Percentiles rank a stretch among this genome's conserved stretches.
Conservation (phyloP, 2,888 invertebrate genomes). For the Brenthis ino region DNA sequence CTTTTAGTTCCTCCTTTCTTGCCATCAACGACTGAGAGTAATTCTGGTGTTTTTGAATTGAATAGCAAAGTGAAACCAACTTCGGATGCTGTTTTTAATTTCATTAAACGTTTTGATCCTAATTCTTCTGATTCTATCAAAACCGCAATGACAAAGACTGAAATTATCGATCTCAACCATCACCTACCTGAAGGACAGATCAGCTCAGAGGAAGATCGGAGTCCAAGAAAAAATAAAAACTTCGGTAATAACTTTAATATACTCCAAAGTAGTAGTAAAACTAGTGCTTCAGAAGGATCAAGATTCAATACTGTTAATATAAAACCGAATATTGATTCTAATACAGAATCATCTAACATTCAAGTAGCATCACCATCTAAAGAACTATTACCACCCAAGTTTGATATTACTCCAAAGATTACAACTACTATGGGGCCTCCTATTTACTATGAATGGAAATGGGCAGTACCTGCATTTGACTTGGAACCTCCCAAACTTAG, state of each 20-base stretch:
- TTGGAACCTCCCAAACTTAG: slow-evolving; percentile 78
- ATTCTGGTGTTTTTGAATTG: slow-evolving; percentile 50
- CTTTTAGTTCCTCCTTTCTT: slow-evolving; percentile 57
- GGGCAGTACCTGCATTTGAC: slow-evolving; percentile 84
- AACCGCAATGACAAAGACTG: slow-evolving; percentile 68
- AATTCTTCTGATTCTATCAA: slow-evolving; percentile 64
- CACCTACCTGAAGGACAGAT: slow-evolving; percentile 67
- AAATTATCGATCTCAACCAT: slow-evolving; percentile 66
- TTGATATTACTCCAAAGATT: slow-evolving; percentile 60
- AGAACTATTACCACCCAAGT: slow-evolving; percentile 81
- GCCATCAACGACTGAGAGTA: slow-evolving; percentile 52
- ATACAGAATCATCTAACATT: slow-evolving; percentile 32
- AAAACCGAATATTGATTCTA: slow-evolving; percentile 49
- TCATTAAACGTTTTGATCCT: slow-evolving; percentile 76
- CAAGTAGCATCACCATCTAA: slow-evolving; percentile 53
- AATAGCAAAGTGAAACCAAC: slow-evolving; percentile 50
- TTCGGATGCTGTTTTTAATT: slow-evolving; percentile 63
- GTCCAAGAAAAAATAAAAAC: slow-evolving; percentile 61
- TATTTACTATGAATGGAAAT: slow-evolving; percentile 85
- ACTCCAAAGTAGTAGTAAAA: slow-evolving; percentile 55
- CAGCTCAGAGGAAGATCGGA: slow-evolving; percentile 68
- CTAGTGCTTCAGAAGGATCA: slow-evolving; percentile 50
- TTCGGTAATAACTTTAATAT: slow-evolving; percentile 57
- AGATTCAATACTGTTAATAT: slow-evolving; percentile 62
- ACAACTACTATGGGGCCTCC: slow-evolving; percentile 84